These are phyloP conservation scores for Aldrovandia affinis DNA, from an alignment of 2,797 vertebrate species.

Conservation along the genomic window DNA sequence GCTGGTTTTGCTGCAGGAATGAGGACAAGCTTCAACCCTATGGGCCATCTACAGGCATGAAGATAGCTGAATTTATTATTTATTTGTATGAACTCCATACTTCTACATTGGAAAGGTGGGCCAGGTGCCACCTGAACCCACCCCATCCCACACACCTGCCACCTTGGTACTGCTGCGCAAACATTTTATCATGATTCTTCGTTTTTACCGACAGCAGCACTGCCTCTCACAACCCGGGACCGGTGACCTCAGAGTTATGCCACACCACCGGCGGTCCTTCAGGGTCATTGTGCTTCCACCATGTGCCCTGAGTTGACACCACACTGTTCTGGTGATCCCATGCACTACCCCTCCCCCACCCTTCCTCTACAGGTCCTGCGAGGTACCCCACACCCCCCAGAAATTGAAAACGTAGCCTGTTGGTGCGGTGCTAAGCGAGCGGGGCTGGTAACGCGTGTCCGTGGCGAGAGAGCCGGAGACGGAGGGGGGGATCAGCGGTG, in stretches of 20 bases:
- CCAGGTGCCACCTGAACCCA: not conserved
- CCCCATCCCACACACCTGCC: not conserved
- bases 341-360: not conserved
- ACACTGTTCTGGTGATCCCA: not conserved
- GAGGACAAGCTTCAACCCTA: not conserved
- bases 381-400: not conserved
- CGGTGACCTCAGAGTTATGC: not conserved
- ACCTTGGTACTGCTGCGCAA: not conserved
- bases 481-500: not conserved
- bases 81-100: too few species aligned
- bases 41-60: not conserved
- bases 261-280: not conserved
- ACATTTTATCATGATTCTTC: not conserved
- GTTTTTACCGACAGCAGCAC: not conserved
- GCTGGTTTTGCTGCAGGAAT: not conserved
- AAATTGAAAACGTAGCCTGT: slow-evolving; percentile 13
- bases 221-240: not conserved
- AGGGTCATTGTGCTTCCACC: not conserved
- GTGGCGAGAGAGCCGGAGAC: not conserved
- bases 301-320: not conserved
- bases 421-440: not conserved
- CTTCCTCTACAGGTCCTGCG: not conserved
- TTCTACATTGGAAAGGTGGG: not conserved
- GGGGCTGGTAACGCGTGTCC: not conserved
- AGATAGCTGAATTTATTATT: not conserved